Conservation (phyloP, 2,888 invertebrate species). For the Amphimallon solstitiale region DNA sequence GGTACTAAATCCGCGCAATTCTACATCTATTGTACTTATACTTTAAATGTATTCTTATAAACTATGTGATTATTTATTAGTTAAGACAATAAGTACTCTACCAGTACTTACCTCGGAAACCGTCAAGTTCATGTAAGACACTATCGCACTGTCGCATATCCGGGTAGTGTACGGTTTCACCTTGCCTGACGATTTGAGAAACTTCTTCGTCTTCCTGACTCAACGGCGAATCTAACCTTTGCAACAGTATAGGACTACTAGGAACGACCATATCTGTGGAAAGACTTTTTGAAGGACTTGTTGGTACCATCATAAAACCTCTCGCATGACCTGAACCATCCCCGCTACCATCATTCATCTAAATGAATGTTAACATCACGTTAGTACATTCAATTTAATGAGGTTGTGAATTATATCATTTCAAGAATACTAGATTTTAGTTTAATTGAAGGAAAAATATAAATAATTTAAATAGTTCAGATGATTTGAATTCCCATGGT, state of each 20-base stretch:
- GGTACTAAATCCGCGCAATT: no score
- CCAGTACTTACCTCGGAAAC: slow-evolving; percentile 40
- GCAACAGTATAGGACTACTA: slow-evolving; percentile 56
- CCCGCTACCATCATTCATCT: slow-evolving; percentile 19
- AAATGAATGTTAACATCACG: slow-evolving; percentile 4
- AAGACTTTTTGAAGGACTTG: slow-evolving; percentile 57
- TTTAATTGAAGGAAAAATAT: no score
- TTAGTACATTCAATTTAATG: no score
- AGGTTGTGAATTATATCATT: no score
- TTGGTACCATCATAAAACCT: slow-evolving; percentile 48
- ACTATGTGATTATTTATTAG: no score
- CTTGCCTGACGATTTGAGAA: slow-evolving; percentile 65
- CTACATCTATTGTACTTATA: no score
- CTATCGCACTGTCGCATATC: slow-evolving; percentile 60
- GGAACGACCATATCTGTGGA: slow-evolving; percentile 57
- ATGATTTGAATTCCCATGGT: no score
- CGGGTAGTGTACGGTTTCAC: slow-evolving; percentile 49
- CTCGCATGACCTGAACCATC: slow-evolving; percentile 57
- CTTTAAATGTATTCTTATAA: no score
- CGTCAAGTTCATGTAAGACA: slow-evolving; percentile 58
- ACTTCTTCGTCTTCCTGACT: slow-evolving; percentile 67
- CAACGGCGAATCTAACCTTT: slow-evolving; percentile 58
- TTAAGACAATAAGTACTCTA: no score
- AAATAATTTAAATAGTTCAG: no score
- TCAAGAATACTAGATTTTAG: no score